Conservation (phyloP, 2,797 vertebrate genomes). For the Thunnus albacares region DNA sequence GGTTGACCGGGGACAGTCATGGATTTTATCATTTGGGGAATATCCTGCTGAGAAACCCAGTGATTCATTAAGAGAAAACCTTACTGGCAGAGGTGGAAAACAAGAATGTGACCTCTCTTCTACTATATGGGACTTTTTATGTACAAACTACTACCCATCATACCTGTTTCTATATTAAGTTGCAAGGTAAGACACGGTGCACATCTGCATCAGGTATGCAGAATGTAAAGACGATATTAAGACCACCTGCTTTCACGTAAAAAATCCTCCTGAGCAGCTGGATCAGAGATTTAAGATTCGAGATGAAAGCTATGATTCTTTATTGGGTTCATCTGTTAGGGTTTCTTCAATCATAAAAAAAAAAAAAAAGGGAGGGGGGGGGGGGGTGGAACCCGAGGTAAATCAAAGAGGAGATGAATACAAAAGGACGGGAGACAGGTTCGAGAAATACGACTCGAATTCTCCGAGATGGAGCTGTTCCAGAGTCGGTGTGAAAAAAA, state of each 20-base stretch:
- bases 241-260: constrained; percentile 37
- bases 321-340: constrained; percentile 53
- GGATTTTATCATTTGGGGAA: constrained; percentile 8
- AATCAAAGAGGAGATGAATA: constrained; percentile 15
- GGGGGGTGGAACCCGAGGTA: no score
- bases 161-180: background rate
- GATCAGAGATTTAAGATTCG: constrained; percentile 9
- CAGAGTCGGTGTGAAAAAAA: background rate
- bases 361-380: no score
- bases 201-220: constrained; percentile 35
- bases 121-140: no score
- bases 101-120: background rate
- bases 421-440: constrained; percentile 7
- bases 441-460: constrained; percentile 24
- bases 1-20: background rate
- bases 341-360: constrained; percentile 38
- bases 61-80: constrained; percentile 1
- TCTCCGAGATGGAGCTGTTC: constrained; percentile 10
- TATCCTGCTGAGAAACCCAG: background rate
- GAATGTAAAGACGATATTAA: constrained; percentile 33
- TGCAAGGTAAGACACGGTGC: background rate
- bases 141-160: no score
- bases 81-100: background rate
- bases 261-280: constrained; percentile 40
- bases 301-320: constrained; percentile 47